A percentile compares a stretch with the other conserved stretches of the same genome.
Evolutionary conservation across 2,113 vertebrate genomes (phyloP).

Genomic region (Salvelinus namaycush): DNA sequence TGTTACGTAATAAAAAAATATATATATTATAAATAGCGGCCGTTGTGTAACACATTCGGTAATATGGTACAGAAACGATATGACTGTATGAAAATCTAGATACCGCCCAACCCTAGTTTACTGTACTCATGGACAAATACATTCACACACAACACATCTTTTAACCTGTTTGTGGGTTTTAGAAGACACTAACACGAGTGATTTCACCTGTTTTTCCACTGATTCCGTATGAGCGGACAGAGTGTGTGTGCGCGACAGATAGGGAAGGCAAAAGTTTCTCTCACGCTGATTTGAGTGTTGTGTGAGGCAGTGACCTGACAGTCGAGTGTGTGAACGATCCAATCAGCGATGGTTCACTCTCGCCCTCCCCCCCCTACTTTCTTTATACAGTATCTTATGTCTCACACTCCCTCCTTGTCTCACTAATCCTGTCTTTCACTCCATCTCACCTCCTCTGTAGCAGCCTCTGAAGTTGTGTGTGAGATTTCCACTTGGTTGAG

Average conservation of each 20-base stretch:
- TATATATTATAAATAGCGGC: too few relatives aligned
- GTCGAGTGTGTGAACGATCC: background rate
- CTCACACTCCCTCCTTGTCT: background rate
- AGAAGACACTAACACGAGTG: background rate
- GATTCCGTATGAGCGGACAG: background rate
- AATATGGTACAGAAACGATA: too few relatives aligned
- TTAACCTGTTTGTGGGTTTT: background rate
- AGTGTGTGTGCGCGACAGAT: background rate
- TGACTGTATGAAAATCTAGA: too few relatives aligned
- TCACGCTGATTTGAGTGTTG: slow-evolving; percentile 22
- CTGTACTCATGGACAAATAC: too few relatives aligned
- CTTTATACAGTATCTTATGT: background rate
- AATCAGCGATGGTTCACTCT: slow-evolving; percentile 18
- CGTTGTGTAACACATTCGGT: too few relatives aligned
- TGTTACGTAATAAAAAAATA: too few relatives aligned
- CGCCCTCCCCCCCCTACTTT: slow-evolving; percentile 31
- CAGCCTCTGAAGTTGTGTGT: background rate
- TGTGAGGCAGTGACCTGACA: slow-evolving; percentile 19
- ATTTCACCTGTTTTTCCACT: background rate
- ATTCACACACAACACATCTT: too few relatives aligned
- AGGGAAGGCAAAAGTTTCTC: slow-evolving; percentile 1
- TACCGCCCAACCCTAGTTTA: too few relatives aligned
- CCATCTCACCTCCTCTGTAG: background rate
- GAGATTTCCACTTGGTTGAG: slow-evolving; percentile 34
- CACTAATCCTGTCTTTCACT: background rate